Evolutionary conservation across 2,797 vertebrate species (phyloP).

Genomic region (Scomberomorus guttatus): DNA sequence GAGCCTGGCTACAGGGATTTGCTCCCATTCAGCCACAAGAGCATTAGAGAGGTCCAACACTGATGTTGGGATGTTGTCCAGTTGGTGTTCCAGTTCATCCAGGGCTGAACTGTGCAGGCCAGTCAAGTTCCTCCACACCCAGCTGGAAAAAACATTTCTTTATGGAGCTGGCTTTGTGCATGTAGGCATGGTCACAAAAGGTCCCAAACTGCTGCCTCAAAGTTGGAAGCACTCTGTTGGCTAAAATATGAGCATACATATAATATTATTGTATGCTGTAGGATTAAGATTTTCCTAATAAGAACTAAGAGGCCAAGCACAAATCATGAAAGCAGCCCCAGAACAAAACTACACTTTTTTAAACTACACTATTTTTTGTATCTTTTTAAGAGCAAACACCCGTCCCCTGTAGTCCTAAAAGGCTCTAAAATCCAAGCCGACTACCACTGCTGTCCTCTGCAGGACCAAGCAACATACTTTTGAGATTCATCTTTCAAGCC

Average conservation of each 20-base stretch:
- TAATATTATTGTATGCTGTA: not conserved
- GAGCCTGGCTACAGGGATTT: slow-evolving; percentile 12
- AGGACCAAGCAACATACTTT: not conserved
- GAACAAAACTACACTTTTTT: not conserved
- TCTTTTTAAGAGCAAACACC: slow-evolving; percentile 16
- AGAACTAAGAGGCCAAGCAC: not conserved
- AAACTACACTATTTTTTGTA: not conserved
- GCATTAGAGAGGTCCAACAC: too few relatives aligned
- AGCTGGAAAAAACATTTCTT: not conserved
- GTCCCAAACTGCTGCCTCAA: not conserved
- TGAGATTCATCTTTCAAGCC: not conserved
- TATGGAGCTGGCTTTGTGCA: not conserved
- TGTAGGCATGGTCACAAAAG: not conserved
- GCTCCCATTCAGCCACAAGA: slow-evolving; percentile 3
- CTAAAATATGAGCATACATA: not conserved
- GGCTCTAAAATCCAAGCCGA: not conserved
- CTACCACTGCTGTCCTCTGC: not conserved
- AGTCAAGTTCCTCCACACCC: not conserved
- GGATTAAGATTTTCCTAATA: not conserved
- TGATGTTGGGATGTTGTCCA: not conserved
- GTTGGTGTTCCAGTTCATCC: too few relatives aligned
- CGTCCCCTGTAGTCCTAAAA: not conserved
- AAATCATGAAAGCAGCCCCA: not conserved
- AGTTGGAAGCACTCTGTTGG: not conserved
- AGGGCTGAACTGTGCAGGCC: not conserved